phyloP scores from a whole-genome alignment of 37 sponge, comb jelly and placozoan species.

The Crambe crambe region DNA sequence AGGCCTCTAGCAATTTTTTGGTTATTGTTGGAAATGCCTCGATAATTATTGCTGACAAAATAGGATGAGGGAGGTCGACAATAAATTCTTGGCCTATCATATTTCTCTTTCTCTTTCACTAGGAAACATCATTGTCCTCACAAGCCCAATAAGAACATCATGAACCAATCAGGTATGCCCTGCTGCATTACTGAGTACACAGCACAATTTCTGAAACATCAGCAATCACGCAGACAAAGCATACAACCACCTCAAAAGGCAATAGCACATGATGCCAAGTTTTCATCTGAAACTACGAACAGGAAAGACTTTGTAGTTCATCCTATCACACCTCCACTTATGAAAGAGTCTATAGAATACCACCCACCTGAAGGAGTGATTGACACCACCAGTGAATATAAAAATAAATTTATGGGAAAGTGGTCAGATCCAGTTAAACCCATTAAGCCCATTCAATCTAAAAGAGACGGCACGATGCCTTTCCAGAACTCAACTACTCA shows the following conservation, averaged over 20 bases:
- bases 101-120: background rate
- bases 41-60: no score
- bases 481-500: slow-evolving; percentile 61
- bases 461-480: background rate
- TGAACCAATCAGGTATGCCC: slow-evolving; percentile 8
- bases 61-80: no score
- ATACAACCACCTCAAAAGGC: slow-evolving; percentile 38
- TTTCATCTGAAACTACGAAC: slow-evolving; percentile 50
- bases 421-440: slow-evolving; percentile 36
- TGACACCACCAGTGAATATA: slow-evolving; percentile 54
- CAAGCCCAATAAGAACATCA: slow-evolving; percentile 33
- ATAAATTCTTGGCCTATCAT: no score
- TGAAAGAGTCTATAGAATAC: slow-evolving; percentile 29
- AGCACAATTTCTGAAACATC: slow-evolving; percentile 36
- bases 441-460: slow-evolving; percentile 26
- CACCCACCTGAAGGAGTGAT: slow-evolving; percentile 49
- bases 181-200: slow-evolving; percentile 60
- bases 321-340: slow-evolving; percentile 20
- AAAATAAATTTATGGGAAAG: slow-evolving; percentile 35
- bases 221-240: slow-evolving; percentile 24
- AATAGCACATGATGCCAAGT: slow-evolving; percentile 29
- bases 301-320: slow-evolving; percentile 50
- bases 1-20: no score
- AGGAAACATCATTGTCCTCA: slow-evolving; percentile 83
- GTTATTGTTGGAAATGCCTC: no score